These are phyloP conservation scores for Scalopus aquaticus DNA, from an alignment of 2,113 vertebrate genomes.

Conservation along the genomic window DNA sequence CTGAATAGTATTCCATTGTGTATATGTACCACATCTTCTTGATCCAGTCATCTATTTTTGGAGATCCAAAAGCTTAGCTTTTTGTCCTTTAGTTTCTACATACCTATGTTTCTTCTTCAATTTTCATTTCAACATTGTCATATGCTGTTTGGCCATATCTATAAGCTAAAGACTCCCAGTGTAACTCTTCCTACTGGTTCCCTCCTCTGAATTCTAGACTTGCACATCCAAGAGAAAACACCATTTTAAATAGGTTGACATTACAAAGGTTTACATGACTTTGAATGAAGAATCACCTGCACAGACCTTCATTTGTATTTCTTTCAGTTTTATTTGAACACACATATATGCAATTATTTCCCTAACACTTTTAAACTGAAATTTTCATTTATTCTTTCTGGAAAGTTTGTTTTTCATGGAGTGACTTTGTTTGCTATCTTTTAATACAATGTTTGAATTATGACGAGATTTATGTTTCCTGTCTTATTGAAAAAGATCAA, in stretches of 20 bases:
- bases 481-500: neutral
- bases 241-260: neutral
- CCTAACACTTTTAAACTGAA: neutral
- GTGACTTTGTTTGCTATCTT: neutral
- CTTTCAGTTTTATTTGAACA: neutral
- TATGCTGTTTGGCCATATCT: neutral
- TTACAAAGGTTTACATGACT: rapidly evolving
- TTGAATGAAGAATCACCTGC: neutral
- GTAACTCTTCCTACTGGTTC: neutral
- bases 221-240: neutral
- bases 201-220: neutral
- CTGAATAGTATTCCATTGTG: no score
- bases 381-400: neutral
- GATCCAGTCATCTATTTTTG: no score
- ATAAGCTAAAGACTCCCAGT: neutral
- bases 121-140: no score
- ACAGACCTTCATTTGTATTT: neutral
- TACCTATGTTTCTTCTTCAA: neutral
- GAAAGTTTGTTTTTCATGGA: neutral
- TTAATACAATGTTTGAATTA: neutral
- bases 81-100: no score
- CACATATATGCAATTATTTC: neutral
- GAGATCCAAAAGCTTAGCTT: no score
- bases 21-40: no score
- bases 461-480: neutral